Evolutionary conservation across 1,140 invertebrate species (phyloP), one percentile per base, ranked within the genome.

Genomic region (Odontomachus brunneus): DNA sequence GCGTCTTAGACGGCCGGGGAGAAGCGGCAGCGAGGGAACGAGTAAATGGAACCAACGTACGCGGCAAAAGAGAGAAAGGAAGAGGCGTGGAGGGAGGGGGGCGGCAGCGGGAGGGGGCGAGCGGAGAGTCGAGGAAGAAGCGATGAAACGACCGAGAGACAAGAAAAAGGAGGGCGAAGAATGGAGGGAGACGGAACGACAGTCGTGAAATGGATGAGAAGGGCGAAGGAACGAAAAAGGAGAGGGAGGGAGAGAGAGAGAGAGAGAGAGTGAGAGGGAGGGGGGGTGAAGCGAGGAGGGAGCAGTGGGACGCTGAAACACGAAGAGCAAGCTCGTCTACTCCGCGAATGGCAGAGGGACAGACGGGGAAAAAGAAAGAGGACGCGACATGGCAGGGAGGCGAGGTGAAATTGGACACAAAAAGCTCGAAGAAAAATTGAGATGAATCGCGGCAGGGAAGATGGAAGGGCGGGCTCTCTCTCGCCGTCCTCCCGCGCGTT

Each of bases 401-500:
- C 74, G 85, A 89, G 89, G 83, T 84, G 85, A 89, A 90, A 89
- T 84, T 86, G 85, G 82, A 89, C 88, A 87, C 88, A 92, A 91
- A 92, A 91, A 91, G 87, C 86, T 84, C 85, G 84, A 90, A 93
- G 91, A 92, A 92, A 92, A 93, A 93, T 91, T 88, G 90, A 91
- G 91, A 92, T 87, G 89, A 91, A 93, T 92, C 86, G 90, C 84
- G 84, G 84, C 87, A 89, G 88, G 88, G 62, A 87, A 89, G 82
- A 87, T 80, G 82, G 83, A 86, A 85, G 87, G 89, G 87, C 73
- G 84, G 73, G 86, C 66, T 72, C 69, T 62, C 69, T 29, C 14
- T 2, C 49, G 55, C 60, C 29, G 29, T 44, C 14, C 26, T 11
- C 19, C 15, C 59, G 1, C 15, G 75, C 81, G 65, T 87, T 83